Evolutionary conservation across 2,888 invertebrate species (phyloP).

Genomic region (Cerceris rybyensis): DNA sequence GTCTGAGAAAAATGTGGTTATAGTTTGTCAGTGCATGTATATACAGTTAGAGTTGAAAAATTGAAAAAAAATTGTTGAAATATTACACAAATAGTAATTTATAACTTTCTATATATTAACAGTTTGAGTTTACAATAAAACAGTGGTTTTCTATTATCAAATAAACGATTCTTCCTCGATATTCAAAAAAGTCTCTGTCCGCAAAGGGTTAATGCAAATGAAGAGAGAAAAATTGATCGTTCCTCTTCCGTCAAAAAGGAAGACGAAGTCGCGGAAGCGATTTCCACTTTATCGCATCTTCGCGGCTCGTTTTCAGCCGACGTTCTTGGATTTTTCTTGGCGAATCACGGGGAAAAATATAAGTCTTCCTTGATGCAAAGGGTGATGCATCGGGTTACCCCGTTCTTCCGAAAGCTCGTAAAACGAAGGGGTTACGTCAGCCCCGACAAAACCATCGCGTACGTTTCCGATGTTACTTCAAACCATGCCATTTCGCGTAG

Average conservation of each 20-base stretch:
- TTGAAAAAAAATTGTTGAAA: not conserved
- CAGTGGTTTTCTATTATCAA: no score
- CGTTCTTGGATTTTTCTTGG: slow-evolving; percentile 45
- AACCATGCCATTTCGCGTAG: slow-evolving; percentile 34
- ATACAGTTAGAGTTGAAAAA: no score
- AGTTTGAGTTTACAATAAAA: no score
- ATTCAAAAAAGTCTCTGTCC: no score
- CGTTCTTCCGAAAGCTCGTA: slow-evolving; percentile 51
- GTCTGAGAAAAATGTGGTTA: no score
- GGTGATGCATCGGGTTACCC: slow-evolving; percentile 36
- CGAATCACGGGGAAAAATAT: slow-evolving; percentile 43
- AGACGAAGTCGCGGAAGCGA: no score
- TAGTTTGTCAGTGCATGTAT: no score
- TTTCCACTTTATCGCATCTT: not conserved
- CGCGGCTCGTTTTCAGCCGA: slow-evolving; percentile 19
- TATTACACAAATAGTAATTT: no score
- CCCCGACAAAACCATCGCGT: slow-evolving; percentile 33
- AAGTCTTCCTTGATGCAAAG: slow-evolving; percentile 38
- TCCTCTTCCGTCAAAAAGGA: no score
- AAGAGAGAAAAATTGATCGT: not conserved
- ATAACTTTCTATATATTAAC: no score
- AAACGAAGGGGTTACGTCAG: slow-evolving; percentile 58
- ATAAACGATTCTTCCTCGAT: no score
- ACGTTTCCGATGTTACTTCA: slow-evolving; percentile 34
- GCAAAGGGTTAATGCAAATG: not conserved